Base-by-base conservation (phyloP, 2,113 vertebrate species). In the Myiagra hebetior region DNA sequence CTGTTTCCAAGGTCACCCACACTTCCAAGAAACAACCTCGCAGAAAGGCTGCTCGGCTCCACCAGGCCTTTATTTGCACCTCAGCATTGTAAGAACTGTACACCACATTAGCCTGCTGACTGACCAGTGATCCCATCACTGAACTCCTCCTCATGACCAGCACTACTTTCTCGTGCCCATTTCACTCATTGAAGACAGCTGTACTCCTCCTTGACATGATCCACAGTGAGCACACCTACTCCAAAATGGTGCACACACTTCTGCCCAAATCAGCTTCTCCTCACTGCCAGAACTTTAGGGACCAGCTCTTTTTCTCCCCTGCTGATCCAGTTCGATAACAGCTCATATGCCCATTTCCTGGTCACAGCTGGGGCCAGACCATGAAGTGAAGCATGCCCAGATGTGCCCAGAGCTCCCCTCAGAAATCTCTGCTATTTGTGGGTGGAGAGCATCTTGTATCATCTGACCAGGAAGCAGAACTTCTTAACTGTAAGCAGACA, bases 1-100 rank as follows among this genome's bases (percentile, higher is more conserved):
- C 91, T 88, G 88, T 80, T 94, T 37, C 87, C 92, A 95, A 96
- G 91, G 96, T 96, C 91, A 93, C 75, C 18, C 75, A 49, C n/a
- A n/a, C 56, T 88, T 85, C 77, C 67, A 80, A 62, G 62, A 65
- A 85, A 57, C 53, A 85, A 78, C 46, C 90, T 83, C 83, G 41
- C 72, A 93, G 75, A 76, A 93, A 88, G 26, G 63, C 63, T 86
- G 53, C 70, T 77, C 0, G 0, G 22, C 78, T 79, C 20, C 22
- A 76, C 47, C 44, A 76, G 49, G 56, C 19, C 35, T 63, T 63
- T 37, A 44, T 47, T 63, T 85, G 35, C n/a, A 46, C 22, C 64
- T 81, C 64, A 27, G 63, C 31, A 9, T 26, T 47, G 6, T 14
- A 52, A 75, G 44, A 89, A 0, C 33, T 17, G 31, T 6, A 19